Evolutionary conservation across 30 jellyfish, hydroid and myxozoan genomes (phyloP).

Genomic region (Aurelia sp.): DNA sequence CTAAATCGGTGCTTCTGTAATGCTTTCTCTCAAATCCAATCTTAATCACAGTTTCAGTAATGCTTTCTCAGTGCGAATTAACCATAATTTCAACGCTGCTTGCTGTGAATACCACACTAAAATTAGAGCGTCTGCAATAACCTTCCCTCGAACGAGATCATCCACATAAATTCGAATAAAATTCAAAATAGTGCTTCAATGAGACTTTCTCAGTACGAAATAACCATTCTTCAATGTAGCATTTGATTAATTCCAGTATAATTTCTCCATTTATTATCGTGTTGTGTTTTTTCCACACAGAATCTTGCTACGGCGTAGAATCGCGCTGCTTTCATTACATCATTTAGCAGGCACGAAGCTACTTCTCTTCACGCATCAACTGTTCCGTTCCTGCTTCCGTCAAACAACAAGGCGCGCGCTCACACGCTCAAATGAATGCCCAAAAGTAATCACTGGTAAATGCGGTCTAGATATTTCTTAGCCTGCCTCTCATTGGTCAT

Average conservation of each 20-base stretch:
- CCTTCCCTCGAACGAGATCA: too few species aligned
- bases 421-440: constrained; percentile 76
- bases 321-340: constrained; percentile 60
- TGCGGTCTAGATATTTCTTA: constrained; percentile 42
- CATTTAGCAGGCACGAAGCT: constrained; percentile 66
- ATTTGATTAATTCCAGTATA: background rate
- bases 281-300: constrained; percentile 1
- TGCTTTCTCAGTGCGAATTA: too few species aligned
- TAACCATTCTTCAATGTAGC: background rate
- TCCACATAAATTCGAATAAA: too few species aligned
- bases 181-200: too few species aligned
- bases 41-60: too few species aligned
- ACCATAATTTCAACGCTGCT: too few species aligned
- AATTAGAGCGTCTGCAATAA: too few species aligned
- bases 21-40: too few species aligned
- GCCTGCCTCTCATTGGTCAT: too few species aligned
- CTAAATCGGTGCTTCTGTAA: too few species aligned
- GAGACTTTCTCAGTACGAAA: too few species aligned
- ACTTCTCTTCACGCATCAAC: constrained; percentile 69
- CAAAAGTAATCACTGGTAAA: constrained; percentile 57
- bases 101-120: too few species aligned
- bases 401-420: constrained; percentile 81
- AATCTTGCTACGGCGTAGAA: constrained; percentile 20
- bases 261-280: background rate
- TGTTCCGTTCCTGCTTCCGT: constrained; percentile 69